phyloP scores from a whole-genome alignment of 2,113 vertebrate species.

The Clarias magur region DNA sequence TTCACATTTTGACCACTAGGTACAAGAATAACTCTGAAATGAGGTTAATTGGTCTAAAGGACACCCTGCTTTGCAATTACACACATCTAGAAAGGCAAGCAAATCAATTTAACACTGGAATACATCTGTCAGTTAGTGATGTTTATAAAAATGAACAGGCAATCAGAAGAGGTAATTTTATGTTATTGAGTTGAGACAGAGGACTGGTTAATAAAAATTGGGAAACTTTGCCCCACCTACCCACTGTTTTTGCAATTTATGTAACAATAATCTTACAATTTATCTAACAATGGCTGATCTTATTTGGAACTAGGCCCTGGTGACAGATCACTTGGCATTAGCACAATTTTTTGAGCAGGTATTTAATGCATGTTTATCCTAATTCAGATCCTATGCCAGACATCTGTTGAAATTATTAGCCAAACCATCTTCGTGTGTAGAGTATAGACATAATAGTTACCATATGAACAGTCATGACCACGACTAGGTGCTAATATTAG shows the following conservation, averaged over 20 bases:
- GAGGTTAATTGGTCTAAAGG: background rate
- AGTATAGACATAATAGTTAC: slow-evolving; percentile 34
- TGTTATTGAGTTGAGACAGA: background rate
- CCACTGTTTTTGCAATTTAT: background rate
- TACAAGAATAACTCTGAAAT: background rate
- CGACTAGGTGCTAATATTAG: slow-evolving; percentile 4
- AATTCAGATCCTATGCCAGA: slow-evolving; percentile 33
- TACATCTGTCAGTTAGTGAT: background rate
- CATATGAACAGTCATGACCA: slow-evolving; percentile 40
- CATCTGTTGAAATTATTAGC: slow-evolving; percentile 40
- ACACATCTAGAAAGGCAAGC: background rate
- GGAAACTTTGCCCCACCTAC: background rate
- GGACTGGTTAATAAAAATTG: background rate
- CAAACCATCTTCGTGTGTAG: slow-evolving; percentile 10
- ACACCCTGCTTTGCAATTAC: background rate
- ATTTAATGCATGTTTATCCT: slow-evolving; percentile 29
- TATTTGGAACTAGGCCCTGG: slow-evolving; percentile 1
- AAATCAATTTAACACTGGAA: background rate
- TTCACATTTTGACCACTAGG: background rate
- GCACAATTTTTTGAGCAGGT: background rate
- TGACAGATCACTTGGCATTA: slow-evolving; percentile 3
- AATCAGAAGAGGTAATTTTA: background rate
- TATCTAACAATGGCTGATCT: background rate
- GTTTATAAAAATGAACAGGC: background rate
- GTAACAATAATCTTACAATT: background rate